Percentiles rank a stretch among this genome's conserved stretches.
phyloP scores from a whole-genome alignment of 1,140 invertebrate genomes.

The Steinernema feltiae region DNA sequence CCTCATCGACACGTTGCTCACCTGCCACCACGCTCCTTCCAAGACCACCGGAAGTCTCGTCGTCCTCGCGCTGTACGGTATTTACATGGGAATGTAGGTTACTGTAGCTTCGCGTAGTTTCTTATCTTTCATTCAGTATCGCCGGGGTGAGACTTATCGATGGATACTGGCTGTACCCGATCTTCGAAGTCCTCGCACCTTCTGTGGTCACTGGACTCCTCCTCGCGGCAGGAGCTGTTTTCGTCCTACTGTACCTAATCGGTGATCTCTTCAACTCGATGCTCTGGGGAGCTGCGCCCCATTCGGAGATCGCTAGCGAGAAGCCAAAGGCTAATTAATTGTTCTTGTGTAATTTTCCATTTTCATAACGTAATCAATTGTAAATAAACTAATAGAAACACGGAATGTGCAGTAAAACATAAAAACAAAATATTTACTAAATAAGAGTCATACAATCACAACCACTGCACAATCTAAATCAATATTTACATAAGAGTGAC shows the following conservation, averaged over 20 bases:
- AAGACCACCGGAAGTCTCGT: neutral
- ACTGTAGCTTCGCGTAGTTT: neutral
- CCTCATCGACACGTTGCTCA: constrained; percentile 53
- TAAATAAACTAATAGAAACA: neutral
- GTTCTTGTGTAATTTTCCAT: neutral
- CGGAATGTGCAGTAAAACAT: neutral
- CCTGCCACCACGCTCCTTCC: constrained; percentile 54
- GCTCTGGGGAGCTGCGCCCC: neutral
- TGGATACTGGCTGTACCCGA: constrained; percentile 30
- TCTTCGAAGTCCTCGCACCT: constrained; percentile 17
- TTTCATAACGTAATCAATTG: no score
- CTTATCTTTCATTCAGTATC: constrained; percentile 29
- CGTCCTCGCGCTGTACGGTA: constrained; percentile 20
- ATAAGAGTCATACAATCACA: no score
- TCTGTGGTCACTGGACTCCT: neutral
- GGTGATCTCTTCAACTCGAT: constrained; percentile 1
- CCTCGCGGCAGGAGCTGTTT: neutral
- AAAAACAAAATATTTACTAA: neutral
- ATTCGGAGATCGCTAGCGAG: neutral
- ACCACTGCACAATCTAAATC: neutral
- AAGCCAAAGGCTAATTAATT: neutral
- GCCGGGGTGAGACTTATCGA: constrained; percentile 19
- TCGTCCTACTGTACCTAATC: neutral
- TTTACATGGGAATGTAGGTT: constrained; percentile 39
- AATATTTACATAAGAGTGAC: neutral